Conservation (phyloP, 2,113 vertebrate genomes). For the Pseudorectes ferrugineus region DNA sequence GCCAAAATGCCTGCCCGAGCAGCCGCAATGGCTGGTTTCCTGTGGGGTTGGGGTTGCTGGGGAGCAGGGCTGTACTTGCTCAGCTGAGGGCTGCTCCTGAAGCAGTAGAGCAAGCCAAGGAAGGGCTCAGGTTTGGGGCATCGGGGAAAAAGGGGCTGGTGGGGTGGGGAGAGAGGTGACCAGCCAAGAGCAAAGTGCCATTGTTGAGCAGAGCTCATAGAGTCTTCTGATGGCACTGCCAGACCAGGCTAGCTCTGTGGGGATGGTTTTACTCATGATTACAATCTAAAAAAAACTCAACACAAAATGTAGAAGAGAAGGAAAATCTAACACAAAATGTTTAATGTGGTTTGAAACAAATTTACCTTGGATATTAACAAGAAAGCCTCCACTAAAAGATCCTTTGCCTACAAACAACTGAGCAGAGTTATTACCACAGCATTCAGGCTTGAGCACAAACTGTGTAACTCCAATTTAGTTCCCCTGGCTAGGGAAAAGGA, state of each 20-base stretch:
- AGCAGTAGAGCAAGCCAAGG: neutral
- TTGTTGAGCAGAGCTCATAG: neutral
- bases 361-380: neutral
- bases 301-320: neutral
- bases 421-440: neutral
- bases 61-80: neutral
- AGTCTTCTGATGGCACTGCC: neutral
- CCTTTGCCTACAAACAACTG: neutral
- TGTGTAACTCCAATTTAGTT: neutral
- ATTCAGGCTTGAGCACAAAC: neutral
- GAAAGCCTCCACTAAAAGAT: neutral
- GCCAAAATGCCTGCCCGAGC: neutral
- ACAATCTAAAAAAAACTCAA: neutral
- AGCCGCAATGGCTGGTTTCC: neutral
- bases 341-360: neutral
- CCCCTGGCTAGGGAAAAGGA: neutral
- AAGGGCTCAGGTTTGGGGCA: neutral
- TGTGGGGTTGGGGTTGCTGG: rapidly evolving
- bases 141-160: rapidly evolving
- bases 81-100: neutral
- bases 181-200: rapidly evolving
- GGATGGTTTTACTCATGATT: neutral
- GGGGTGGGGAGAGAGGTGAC: neutral
- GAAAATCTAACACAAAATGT: neutral
- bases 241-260: neutral